Conservation (phyloP, 2,888 invertebrate species). For the Hydriomena furcata region DNA sequence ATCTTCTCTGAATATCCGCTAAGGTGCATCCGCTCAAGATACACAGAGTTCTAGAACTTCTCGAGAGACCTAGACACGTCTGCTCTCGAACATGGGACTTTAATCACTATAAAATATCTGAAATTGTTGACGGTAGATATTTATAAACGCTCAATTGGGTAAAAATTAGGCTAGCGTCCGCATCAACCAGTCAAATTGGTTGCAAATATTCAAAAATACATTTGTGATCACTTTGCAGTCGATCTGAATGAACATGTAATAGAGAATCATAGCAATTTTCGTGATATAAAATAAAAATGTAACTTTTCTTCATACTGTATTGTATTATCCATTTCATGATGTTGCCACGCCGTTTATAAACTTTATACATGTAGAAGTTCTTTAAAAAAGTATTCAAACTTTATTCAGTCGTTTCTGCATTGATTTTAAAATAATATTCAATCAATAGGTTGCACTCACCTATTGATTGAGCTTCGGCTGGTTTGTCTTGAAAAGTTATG, state of each 20-base stretch:
- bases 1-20: background rate
- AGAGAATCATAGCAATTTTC: constrained; percentile 1
- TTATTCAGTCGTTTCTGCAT: constrained; percentile 11
- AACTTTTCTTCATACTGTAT: constrained; percentile 3
- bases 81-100: constrained; percentile 24
- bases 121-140: constrained; percentile 14
- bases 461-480: no score
- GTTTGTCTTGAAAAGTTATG: no score
- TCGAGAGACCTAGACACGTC: constrained; percentile 27
- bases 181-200: no score
- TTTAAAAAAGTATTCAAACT: no score
- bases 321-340: constrained; percentile 10
- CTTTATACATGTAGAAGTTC: no score
- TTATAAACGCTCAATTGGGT: no score
- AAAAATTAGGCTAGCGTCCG: no score
- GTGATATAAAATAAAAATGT: constrained; percentile 2
- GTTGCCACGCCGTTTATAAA: constrained; percentile 19
- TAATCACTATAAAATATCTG: constrained; percentile 27
- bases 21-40: background rate
- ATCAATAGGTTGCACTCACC: no score
- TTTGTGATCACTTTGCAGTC: no score
- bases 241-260: no score
- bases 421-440: constrained; percentile 17
- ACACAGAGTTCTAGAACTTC: constrained; percentile 4
- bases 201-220: no score